These are phyloP conservation scores for Capromys pilorides DNA, from an alignment of 2,797 vertebrate species.

Conservation along the genomic window DNA sequence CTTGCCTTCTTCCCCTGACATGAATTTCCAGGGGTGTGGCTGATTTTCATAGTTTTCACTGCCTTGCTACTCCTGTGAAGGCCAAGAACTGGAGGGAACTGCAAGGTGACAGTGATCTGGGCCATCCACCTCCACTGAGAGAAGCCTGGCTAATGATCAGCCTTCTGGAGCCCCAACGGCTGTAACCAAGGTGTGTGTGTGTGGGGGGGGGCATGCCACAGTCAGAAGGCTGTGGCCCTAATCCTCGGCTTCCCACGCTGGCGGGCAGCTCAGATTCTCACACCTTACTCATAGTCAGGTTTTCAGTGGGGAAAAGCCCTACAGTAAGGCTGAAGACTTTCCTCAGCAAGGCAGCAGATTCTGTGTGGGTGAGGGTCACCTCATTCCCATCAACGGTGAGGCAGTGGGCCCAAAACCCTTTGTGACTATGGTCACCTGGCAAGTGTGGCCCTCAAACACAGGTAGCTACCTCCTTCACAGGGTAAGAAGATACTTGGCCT, in stretches of 20 bases:
- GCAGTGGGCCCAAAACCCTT: conserved; percentile 1
- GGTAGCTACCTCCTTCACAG: neutral
- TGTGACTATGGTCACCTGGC: neutral
- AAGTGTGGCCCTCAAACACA: neutral
- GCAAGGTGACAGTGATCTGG: conserved; percentile 53
- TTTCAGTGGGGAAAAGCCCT: conserved; percentile 50
- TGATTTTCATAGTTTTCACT: conserved; percentile 59
- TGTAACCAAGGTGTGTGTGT: conserved; percentile 62
- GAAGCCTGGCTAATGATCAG: conserved; percentile 41
- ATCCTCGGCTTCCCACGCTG: conserved; percentile 11
- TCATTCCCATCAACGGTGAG: conserved; percentile 40
- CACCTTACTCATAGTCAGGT: conserved; percentile 11
- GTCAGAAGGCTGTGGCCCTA: neutral
- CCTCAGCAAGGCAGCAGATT: conserved; percentile 34
- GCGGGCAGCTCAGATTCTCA: conserved; percentile 28
- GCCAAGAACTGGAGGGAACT: conserved; percentile 39
- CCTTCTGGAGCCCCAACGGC: neutral
- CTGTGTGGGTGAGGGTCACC: neutral
- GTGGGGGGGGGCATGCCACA: neutral
- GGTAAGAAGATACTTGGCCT: neutral
- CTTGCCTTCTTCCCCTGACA: conserved; percentile 78
- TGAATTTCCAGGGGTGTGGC: conserved; percentile 63
- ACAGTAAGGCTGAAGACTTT: conserved; percentile 3
- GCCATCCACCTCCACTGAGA: conserved; percentile 47
- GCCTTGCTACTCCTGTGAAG: conserved; percentile 55